Conservation (phyloP, 2,888 invertebrate genomes). For the Theristus sp. region DNA sequence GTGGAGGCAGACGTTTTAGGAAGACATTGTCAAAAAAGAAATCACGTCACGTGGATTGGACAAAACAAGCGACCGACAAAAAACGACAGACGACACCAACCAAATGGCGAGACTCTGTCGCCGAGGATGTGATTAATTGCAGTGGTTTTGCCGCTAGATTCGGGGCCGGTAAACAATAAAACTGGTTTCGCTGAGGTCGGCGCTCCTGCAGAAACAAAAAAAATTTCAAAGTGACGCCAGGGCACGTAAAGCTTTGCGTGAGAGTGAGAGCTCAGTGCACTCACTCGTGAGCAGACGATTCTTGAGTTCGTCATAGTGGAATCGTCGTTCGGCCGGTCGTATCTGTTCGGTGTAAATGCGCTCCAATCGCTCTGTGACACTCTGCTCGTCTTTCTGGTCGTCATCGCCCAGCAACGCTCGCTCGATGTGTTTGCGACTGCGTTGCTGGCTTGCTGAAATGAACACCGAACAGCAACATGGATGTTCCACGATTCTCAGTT, state of each 20-base stretch:
- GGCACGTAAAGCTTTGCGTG: too few relatives aligned
- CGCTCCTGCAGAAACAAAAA: not conserved
- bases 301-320: not conserved
- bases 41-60: not conserved
- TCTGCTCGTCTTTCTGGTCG: not conserved
- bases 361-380: not conserved
- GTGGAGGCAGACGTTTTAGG: too few relatives aligned
- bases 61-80: not conserved
- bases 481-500: too few relatives aligned
- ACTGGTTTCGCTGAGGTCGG: not conserved
- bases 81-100: not conserved
- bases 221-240: not conserved
- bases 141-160: not conserved
- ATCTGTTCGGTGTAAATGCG: not conserved
- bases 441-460: too few relatives aligned
- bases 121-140: not conserved
- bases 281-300: not conserved
- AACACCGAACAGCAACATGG: too few relatives aligned
- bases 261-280: not conserved
- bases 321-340: not conserved
- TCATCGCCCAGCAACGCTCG: not conserved
- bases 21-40: too few relatives aligned
- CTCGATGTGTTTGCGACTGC: not conserved
- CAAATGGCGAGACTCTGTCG: not conserved
- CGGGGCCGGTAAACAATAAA: not conserved